Conservation (phyloP, 2,113 vertebrate species). For the Symphodus melops region DNA sequence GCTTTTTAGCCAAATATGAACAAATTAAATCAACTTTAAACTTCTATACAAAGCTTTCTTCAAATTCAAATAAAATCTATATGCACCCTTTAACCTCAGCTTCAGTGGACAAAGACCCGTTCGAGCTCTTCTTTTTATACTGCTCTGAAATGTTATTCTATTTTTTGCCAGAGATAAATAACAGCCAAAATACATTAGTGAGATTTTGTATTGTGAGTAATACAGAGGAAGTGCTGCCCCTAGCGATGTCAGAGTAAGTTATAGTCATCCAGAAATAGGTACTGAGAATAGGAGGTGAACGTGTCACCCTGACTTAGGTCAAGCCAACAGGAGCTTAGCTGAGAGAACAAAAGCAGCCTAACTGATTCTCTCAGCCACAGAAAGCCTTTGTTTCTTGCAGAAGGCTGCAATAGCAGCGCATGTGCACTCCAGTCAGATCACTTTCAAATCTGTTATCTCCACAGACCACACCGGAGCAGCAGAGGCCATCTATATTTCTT, state of each 20-base stretch:
- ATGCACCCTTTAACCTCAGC: slow-evolving; percentile 9
- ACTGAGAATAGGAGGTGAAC: slow-evolving; percentile 75
- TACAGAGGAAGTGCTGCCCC: slow-evolving; percentile 75
- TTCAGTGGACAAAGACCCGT: slow-evolving; percentile 16
- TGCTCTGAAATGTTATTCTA: slow-evolving; percentile 8
- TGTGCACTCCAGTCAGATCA: slow-evolving; percentile 42
- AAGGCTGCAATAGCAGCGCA: slow-evolving; percentile 39
- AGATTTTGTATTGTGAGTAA: slow-evolving; percentile 73
- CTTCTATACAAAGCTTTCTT: not conserved
- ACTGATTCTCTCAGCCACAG: slow-evolving; percentile 54
- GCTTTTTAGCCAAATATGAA: slow-evolving; percentile 1
- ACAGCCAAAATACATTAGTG: slow-evolving; percentile 70
- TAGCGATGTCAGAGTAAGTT: slow-evolving; percentile 80
- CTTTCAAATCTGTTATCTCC: slow-evolving; percentile 38
- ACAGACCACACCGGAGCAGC: slow-evolving; percentile 5
- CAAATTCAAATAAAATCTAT: not conserved
- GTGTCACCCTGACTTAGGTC: slow-evolving; percentile 78
- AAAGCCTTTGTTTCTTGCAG: slow-evolving; percentile 61
- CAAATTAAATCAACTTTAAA: slow-evolving; percentile 13
- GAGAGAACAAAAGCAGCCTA: slow-evolving; percentile 68
- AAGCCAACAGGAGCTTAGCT: slow-evolving; percentile 70
- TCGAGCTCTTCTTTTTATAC: slow-evolving; percentile 12
- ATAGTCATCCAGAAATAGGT: slow-evolving; percentile 81
- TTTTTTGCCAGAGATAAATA: slow-evolving; percentile 61
- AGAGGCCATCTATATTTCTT: slow-evolving; percentile 33